Conservation (phyloP, 1,140 invertebrate species). For the Monochamus saltuarius region DNA sequence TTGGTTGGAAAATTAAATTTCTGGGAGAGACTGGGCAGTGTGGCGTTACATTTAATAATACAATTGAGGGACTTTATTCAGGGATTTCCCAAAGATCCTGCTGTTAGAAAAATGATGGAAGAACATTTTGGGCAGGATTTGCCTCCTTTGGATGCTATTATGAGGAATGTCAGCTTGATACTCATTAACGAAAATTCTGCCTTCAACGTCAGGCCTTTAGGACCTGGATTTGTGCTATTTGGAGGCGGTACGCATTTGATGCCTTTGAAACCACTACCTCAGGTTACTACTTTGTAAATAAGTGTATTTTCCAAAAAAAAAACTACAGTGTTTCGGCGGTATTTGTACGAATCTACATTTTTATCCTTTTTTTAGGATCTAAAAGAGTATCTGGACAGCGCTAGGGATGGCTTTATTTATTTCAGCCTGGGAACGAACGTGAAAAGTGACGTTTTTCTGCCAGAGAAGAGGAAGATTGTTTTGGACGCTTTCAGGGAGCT, state of each 20-base stretch:
- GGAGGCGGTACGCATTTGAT: slow-evolving; percentile 54
- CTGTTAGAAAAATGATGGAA: slow-evolving; percentile 36
- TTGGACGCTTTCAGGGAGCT: slow-evolving; percentile 38
- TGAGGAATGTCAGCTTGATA: slow-evolving; percentile 54
- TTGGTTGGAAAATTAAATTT: slow-evolving; percentile 21
- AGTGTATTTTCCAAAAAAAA: no score
- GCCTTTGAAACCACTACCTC: slow-evolving; percentile 44
- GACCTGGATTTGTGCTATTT: slow-evolving; percentile 53
- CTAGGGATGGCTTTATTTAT: slow-evolving; percentile 46
- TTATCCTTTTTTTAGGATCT: slow-evolving; percentile 46
- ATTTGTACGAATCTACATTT: background rate
- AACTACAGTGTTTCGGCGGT: no score
- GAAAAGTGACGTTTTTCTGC: slow-evolving; percentile 26
- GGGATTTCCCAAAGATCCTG: slow-evolving; percentile 28
- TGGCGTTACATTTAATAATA: slow-evolving; percentile 21
- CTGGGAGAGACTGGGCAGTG: slow-evolving; percentile 47
- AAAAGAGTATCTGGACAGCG: slow-evolving; percentile 47
- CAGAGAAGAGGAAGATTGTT: slow-evolving; percentile 25
- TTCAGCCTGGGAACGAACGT: slow-evolving; percentile 49
- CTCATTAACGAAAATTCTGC: slow-evolving; percentile 54
- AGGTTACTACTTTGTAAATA: slow-evolving; percentile 30
- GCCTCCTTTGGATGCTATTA: slow-evolving; percentile 53
- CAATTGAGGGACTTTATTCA: slow-evolving; percentile 29
- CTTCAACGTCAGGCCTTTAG: slow-evolving; percentile 50
- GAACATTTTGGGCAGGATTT: slow-evolving; percentile 50